Evolutionary conservation across 2,888 invertebrate species (phyloP), one percentile per base, ranked within the genome.

Genomic region (Hedychridium roseum): DNA sequence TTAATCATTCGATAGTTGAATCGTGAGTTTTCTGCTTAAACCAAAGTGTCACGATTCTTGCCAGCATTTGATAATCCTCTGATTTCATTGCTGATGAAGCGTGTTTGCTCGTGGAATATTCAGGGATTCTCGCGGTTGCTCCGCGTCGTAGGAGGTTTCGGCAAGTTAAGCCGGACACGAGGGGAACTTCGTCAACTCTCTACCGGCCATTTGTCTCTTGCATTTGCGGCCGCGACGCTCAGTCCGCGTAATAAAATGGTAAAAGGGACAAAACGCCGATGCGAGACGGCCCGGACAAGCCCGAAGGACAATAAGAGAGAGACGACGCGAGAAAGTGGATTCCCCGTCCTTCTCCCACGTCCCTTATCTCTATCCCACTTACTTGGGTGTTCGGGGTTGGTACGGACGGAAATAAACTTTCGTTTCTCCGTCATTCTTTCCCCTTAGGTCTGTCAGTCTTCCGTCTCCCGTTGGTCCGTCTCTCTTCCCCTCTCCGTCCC

Each of bases 391-490:
- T n/a, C n/a, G n/a, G n/a, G n/a, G n/a, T n/a, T n/a, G n/a, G n/a
- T n/a, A n/a, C n/a, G 32, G 53, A 51, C 57, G 53, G 54, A 64
- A 49, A 57, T 55, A 64, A 48, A 64, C 51, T 43, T 46, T 45
- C 31, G 37, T 35, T 34, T 37, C 38, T 44, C 37, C 51, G 43
- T 32, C 40, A 45, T 37, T 21, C 30, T 34, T 35, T 12, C n/a
- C 23, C 16, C 14, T n/a, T n/a, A n/a, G n/a, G n/a, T n/a, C n/a
- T n/a, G n/a, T 12, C 15, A 30, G 23, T 42, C 34, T 35, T 39
- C 47, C 41, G 17, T 20, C 43, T 16, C 16, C 17, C 15, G 28
- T 11, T 3, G 9, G 3, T 17, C 30, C 28, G 27, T 14, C 43
- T 40, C 44, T 30, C 12, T 39, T 28, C 23, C 18, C 23, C 21